These are phyloP conservation scores for Uloborus plumipes DNA, from an alignment of 2,888 invertebrate species.

Conservation along the genomic window DNA sequence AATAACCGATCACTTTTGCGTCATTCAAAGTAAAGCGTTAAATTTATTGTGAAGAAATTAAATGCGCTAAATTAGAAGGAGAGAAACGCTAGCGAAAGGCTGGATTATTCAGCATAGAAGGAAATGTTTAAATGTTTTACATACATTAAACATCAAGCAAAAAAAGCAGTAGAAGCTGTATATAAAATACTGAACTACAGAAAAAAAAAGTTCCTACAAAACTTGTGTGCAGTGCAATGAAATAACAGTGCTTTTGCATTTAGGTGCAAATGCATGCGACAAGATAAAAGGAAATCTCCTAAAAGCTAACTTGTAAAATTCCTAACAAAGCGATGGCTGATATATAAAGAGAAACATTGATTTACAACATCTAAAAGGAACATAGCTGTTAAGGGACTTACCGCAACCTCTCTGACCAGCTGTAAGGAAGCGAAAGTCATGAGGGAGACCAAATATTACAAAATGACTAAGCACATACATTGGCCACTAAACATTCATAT, in stretches of 20 bases:
- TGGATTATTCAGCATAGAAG: too few species aligned
- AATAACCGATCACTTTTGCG: too few species aligned
- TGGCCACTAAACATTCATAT: too few species aligned
- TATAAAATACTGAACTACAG: too few species aligned
- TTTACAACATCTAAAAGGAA: conserved; percentile 42
- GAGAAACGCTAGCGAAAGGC: too few species aligned
- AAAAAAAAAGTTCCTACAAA: too few species aligned
- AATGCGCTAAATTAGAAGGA: too few species aligned
- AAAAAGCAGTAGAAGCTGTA: too few species aligned
- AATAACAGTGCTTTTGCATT: conserved; percentile 13
- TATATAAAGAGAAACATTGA: background rate
- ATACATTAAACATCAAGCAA: too few species aligned
- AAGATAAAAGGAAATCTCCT: conserved; percentile 1
- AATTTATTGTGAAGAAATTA: too few species aligned
- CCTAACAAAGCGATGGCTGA: background rate
- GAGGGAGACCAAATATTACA: conserved; percentile 20
- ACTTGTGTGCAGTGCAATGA: conserved; percentile 33
- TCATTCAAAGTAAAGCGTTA: too few species aligned
- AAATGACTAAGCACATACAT: background rate
- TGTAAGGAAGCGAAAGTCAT: conserved; percentile 56
- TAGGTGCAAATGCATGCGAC: conserved; percentile 48
- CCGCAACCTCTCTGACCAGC: conserved; percentile 47
- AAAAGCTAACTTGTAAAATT: conserved; percentile 1
- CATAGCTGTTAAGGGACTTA: conserved; percentile 45
- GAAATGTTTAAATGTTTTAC: too few species aligned